Evolutionary conservation across 2,113 vertebrate genomes (phyloP), one percentile per base, ranked within the genome.

Genomic region (Vidua chalybeata): DNA sequence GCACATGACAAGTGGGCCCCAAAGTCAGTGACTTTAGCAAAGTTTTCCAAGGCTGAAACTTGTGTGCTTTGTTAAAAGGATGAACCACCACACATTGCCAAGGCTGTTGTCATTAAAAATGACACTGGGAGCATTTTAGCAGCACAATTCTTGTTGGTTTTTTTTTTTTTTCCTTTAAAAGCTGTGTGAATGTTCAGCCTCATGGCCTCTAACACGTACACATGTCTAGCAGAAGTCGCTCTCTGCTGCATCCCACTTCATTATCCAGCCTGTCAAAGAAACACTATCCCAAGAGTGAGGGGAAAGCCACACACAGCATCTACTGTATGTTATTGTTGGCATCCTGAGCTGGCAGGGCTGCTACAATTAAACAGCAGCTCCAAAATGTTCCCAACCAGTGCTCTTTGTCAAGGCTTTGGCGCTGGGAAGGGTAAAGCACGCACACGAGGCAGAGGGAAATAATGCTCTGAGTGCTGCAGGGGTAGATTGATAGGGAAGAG

Each of bases 241-340:
- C 39, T 96, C 87, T 52, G 4, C 84, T 67, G 92, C 92, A 78
- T 92, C 83, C 71, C 68, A 23, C 63, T 94, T 95, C 85, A 94
- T 97, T 96, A 94, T 94, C 75, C 72, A 67, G 59, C 45, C 82
- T 94, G 89, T 77, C 87, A 94, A 41, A 92, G 93, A 27, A 94
- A 49, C 43, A 3, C 11, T 63, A 51, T 67, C 78, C 87, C 68
- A 86, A 35, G 41, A 88, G 68, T 17, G 18, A 45, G 68, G 88
- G 94, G 89, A 86, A 61, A 92, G 54, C 17, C 80, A 75, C 93
- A 94, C 92, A 93, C 82, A 96, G 81, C 72, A 96, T 90, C 95
- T 27, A 84, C 94, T 95, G 87, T 74, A 37, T 90, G 92, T 90
- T 96, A 51, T 93, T 96, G 92, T 96, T 96, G 95, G 92, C 95